Conservation (phyloP, 1,140 invertebrate genomes). For the Drosophila willistoni region DNA sequence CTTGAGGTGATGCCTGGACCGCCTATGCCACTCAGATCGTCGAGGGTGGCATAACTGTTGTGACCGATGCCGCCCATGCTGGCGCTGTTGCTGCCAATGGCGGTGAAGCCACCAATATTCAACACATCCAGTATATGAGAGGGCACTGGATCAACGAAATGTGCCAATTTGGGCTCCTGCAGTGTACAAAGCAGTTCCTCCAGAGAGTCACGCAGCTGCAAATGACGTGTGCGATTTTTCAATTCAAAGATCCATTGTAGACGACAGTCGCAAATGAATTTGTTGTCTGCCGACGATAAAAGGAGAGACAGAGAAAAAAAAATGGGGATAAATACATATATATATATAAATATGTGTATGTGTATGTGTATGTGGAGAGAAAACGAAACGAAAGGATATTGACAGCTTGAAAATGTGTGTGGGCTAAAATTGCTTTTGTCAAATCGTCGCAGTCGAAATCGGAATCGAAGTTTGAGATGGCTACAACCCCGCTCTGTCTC, state of each 20-base stretch:
- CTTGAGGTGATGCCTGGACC: constrained; percentile 2
- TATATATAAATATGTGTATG: neutral
- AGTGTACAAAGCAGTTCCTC: constrained; percentile 88
- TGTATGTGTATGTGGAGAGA: neutral
- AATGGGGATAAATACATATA: constrained; percentile 15
- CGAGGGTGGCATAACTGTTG: constrained; percentile 36
- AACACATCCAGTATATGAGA: constrained; percentile 67
- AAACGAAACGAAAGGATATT: constrained; percentile 31
- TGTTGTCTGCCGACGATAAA: constrained; percentile 87
- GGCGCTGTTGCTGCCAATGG: constrained; percentile 71
- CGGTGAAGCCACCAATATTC: constrained; percentile 72
- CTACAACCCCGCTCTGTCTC: neutral
- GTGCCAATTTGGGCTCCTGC: constrained; percentile 83
- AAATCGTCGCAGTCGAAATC: constrained; percentile 38
- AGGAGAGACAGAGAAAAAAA: constrained; percentile 31
- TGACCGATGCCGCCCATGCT: constrained; percentile 72
- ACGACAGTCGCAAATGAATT: constrained; percentile 91
- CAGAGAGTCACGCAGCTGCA: constrained; percentile 86
- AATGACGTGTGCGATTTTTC: constrained; percentile 89
- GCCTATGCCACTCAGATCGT: constrained; percentile 16
- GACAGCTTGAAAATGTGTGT: constrained; percentile 39
- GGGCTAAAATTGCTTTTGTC: constrained; percentile 75
- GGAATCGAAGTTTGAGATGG: neutral
- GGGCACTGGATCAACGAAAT: constrained; percentile 75
- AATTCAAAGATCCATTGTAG: constrained; percentile 90